These are phyloP conservation scores for Syncerus caffer DNA, from an alignment of 2,797 vertebrate genomes.

Conservation along the genomic window DNA sequence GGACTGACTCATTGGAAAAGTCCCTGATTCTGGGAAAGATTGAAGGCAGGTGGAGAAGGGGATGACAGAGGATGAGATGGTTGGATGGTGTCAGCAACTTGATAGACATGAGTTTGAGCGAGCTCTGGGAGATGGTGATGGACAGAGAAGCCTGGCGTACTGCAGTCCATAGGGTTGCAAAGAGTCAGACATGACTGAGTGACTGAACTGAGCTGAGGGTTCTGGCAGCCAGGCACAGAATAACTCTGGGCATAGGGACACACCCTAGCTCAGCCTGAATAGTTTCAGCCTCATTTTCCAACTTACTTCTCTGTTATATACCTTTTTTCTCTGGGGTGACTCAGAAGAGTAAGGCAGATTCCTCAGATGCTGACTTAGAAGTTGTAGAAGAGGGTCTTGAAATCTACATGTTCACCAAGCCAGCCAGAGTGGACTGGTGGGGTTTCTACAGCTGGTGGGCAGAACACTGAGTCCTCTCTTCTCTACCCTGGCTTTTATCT, in stretches of 20 bases:
- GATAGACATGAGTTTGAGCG: neutral
- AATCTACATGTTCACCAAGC: neutral
- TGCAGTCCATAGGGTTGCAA: neutral
- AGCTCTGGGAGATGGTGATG: neutral
- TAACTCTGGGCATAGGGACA: neutral
- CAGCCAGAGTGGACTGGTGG: neutral
- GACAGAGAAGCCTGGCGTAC: neutral
- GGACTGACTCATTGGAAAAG: neutral
- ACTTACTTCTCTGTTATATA: neutral
- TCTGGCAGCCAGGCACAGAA: neutral
- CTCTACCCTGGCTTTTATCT: neutral
- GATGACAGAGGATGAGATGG: neutral
- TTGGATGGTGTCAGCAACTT: neutral
- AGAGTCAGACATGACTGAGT: neutral
- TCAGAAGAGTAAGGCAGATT: neutral
- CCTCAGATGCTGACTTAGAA: neutral
- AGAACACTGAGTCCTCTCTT: neutral
- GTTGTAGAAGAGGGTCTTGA: neutral
- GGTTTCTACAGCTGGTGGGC: neutral
- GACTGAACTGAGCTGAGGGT: neutral
- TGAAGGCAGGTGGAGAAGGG: neutral
- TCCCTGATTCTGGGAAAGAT: neutral
- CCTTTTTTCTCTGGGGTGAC: neutral
- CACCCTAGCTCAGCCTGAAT: neutral
- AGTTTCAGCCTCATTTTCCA: neutral